A percentile compares a stretch with the other conserved stretches of the same genome.
These are phyloP conservation scores for Ceratoteleas bidentatus DNA, from an alignment of 1,140 invertebrate species.

Conservation along the genomic window DNA sequence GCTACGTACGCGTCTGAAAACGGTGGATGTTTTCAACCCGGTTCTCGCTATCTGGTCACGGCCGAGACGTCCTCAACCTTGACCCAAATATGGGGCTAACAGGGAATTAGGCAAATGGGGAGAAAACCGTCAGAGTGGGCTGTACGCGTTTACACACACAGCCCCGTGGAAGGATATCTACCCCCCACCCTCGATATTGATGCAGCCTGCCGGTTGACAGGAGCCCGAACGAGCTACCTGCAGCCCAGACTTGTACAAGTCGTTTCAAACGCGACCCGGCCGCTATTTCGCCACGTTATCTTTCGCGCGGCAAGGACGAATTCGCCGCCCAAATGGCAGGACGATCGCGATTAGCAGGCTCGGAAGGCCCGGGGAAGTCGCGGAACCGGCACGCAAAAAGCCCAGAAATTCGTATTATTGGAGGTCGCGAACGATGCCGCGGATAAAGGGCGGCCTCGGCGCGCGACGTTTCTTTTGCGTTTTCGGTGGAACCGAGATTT, in stretches of 20 bases:
- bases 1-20: conserved; percentile 34
- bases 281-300: no score
- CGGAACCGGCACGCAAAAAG: no score
- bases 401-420: no score
- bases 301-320: no score
- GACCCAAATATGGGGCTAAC: conserved; percentile 72
- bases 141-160: conserved; percentile 51
- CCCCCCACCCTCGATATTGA: conserved; percentile 68
- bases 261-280: conserved; percentile 70
- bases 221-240: conserved; percentile 74
- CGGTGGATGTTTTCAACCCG: conserved; percentile 57
- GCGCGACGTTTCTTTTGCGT: no score
- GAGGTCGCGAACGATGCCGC: no score
- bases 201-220: conserved; percentile 72
- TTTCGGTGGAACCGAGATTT: no score
- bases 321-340: no score
- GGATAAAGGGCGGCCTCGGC: no score
- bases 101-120: conserved; percentile 75
- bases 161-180: conserved; percentile 30
- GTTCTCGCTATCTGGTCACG: conserved; percentile 61
- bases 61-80: conserved; percentile 68
- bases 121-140: conserved; percentile 50
- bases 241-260: conserved; percentile 76
- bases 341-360: no score
- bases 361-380: no score